A percentile compares a stretch with the other conserved stretches of the same genome.
Evolutionary conservation across 2,797 vertebrate genomes (phyloP).

Genomic region (Mus spretus): DNA sequence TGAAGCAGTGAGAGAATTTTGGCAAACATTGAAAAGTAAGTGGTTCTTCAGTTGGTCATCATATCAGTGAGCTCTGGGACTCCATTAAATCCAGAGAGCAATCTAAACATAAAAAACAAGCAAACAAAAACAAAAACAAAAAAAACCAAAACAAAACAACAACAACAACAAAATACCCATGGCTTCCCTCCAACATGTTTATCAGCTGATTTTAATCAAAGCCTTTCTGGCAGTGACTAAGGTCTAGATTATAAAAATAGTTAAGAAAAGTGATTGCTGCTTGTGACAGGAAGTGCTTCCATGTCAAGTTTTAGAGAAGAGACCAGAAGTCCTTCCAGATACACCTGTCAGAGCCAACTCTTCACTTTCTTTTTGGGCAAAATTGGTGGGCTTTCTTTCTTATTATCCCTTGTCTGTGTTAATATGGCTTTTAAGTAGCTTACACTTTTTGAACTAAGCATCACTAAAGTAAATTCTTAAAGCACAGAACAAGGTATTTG

Average conservation of each 20-base stretch:
- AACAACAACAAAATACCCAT: no score
- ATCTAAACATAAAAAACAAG: not conserved
- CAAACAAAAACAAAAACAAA: not conserved
- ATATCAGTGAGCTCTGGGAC: not conserved
- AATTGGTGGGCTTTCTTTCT: not conserved
- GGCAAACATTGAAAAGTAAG: conserved; percentile 13
- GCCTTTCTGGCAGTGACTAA: not conserved
- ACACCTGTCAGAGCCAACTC: not conserved
- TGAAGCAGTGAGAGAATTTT: not conserved
- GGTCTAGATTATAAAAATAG: conserved; percentile 26
- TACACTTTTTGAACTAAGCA: conserved; percentile 16
- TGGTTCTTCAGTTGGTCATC: not conserved
- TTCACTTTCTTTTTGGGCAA: conserved; percentile 8
- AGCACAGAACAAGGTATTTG: not conserved
- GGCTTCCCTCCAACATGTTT: conserved; percentile 40
- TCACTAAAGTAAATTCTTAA: not conserved
- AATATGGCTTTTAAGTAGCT: not conserved
- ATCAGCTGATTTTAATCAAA: conserved; percentile 63
- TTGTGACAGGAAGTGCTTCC: conserved; percentile 13
- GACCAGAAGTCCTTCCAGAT: not conserved
- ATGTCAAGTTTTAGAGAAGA: not conserved
- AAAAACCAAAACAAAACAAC: no score
- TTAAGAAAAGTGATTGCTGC: conserved; percentile 20
- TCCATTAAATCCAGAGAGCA: not conserved
- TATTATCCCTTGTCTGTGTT: not conserved